Conservation (phyloP, 2,888 invertebrate genomes). For the Slavum lentiscoides region DNA sequence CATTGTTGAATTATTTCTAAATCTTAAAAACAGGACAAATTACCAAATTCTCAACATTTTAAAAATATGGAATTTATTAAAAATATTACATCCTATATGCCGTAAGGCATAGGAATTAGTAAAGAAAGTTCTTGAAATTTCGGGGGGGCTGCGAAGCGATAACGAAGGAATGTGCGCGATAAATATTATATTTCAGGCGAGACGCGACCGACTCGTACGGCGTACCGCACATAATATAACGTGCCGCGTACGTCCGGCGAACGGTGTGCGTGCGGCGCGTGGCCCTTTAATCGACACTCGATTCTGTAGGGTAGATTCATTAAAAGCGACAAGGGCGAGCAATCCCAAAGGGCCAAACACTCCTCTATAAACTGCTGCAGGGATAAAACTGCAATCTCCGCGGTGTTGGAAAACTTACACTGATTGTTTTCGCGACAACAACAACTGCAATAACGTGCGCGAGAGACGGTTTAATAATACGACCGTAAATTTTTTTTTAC, state of each 20-base stretch:
- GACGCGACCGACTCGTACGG: not conserved
- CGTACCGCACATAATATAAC: too few species aligned
- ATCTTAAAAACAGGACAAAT: too few species aligned
- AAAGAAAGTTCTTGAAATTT: too few species aligned
- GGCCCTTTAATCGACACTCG: constrained; percentile 48
- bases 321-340: constrained; percentile 45
- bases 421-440: constrained; percentile 38
- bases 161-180: not conserved
- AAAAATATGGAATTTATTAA: too few species aligned
- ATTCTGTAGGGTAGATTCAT: constrained; percentile 42
- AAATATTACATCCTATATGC: too few species aligned
- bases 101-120: too few species aligned
- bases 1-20: too few species aligned
- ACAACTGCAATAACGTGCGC: too few species aligned
- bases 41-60: too few species aligned
- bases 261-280: constrained; percentile 5
- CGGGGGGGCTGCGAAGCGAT: too few species aligned
- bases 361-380: constrained; percentile 24
- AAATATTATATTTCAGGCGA: constrained; percentile 1
- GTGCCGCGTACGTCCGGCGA: not conserved
- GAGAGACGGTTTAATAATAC: not conserved
- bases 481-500: not conserved
- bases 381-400: constrained; percentile 40
- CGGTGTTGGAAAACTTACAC: constrained; percentile 4
- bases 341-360: constrained; percentile 49